These are phyloP conservation scores for Pachymerium ferrugineum DNA, from an alignment of 2,888 invertebrate species.

Conservation along the genomic window DNA sequence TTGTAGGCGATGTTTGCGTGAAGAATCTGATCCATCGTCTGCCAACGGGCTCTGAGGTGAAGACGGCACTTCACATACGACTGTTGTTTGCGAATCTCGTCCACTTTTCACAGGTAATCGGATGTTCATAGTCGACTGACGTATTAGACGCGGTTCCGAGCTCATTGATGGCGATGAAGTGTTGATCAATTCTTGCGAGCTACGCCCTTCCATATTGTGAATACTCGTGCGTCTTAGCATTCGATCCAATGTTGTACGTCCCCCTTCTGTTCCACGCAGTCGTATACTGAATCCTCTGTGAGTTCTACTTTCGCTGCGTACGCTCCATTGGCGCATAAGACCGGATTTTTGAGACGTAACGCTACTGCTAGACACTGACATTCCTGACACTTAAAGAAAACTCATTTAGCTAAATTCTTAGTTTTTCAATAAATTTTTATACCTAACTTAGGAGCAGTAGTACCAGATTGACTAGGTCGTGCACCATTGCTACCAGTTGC, in stretches of 20 bases:
- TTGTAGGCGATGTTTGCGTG: constrained; percentile 57
- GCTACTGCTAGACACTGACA: constrained; percentile 36
- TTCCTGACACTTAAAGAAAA: constrained; percentile 32
- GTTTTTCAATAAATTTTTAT: too few species aligned
- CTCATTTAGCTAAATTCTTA: too few species aligned
- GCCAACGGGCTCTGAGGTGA: constrained; percentile 32
- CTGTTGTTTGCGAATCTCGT: constrained; percentile 15
- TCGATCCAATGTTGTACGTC: constrained; percentile 39
- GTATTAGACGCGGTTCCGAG: constrained; percentile 36
- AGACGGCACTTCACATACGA: constrained; percentile 11
- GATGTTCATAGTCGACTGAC: constrained; percentile 36
- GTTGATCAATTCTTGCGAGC: constrained; percentile 37
- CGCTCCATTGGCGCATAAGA: constrained; percentile 38
- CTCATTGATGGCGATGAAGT: constrained; percentile 35
- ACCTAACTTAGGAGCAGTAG: constrained; percentile 30
- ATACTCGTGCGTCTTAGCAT: constrained; percentile 39
- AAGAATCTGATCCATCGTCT: constrained; percentile 27
- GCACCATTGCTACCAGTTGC: constrained; percentile 34
- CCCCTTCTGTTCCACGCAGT: constrained; percentile 37
- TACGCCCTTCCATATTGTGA: constrained; percentile 36
- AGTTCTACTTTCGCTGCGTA: constrained; percentile 37
- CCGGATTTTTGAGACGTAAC: constrained; percentile 35
- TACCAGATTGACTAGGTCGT: constrained; percentile 1
- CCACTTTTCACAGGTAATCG: constrained; percentile 31
- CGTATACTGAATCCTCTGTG: constrained; percentile 37